Conservation (phyloP, 1,140 invertebrate genomes). For the Habropoda laboriosa region DNA sequence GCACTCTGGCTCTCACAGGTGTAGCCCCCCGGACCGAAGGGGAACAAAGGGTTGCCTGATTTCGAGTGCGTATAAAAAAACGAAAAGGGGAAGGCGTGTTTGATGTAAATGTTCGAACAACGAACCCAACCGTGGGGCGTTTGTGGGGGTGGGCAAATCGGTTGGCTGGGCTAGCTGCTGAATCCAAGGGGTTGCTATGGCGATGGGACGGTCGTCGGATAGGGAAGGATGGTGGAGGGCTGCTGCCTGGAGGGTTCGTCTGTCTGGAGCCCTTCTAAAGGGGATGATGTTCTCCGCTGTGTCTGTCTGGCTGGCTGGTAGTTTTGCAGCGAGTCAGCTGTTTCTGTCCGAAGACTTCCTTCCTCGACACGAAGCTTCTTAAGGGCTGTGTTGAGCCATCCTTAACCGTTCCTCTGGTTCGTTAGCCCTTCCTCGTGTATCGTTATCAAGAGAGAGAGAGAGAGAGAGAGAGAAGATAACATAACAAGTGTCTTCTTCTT, state of each 20-base stretch:
- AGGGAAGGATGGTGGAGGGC: slow-evolving; percentile 38
- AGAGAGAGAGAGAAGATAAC: no score
- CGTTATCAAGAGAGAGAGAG: no score
- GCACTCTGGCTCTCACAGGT: neutral
- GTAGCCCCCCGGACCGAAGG: neutral
- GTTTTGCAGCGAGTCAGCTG: slow-evolving; percentile 42
- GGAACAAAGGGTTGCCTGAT: slow-evolving; percentile 36
- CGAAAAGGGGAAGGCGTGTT: slow-evolving; percentile 34
- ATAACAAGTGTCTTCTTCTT: no score
- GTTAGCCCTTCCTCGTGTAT: neutral
- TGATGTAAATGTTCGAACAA: slow-evolving; percentile 51
- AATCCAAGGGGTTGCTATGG: slow-evolving; percentile 76
- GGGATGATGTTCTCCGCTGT: slow-evolving; percentile 63
- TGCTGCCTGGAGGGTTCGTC: slow-evolving; percentile 64
- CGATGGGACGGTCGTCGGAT: slow-evolving; percentile 60
- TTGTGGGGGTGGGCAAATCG: slow-evolving; percentile 41
- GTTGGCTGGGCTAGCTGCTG: slow-evolving; percentile 66
- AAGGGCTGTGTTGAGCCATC: neutral
- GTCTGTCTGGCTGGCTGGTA: slow-evolving; percentile 34
- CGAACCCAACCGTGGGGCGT: slow-evolving; percentile 10
- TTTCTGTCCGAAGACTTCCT: neutral
- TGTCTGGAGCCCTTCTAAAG: slow-evolving; percentile 72
- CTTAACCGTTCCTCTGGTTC: neutral
- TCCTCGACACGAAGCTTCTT: neutral
- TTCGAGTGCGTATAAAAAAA: slow-evolving; percentile 28